Evolutionary conservation across 2,888 invertebrate species (phyloP).

Genomic region (Pachydiplax longipennis): DNA sequence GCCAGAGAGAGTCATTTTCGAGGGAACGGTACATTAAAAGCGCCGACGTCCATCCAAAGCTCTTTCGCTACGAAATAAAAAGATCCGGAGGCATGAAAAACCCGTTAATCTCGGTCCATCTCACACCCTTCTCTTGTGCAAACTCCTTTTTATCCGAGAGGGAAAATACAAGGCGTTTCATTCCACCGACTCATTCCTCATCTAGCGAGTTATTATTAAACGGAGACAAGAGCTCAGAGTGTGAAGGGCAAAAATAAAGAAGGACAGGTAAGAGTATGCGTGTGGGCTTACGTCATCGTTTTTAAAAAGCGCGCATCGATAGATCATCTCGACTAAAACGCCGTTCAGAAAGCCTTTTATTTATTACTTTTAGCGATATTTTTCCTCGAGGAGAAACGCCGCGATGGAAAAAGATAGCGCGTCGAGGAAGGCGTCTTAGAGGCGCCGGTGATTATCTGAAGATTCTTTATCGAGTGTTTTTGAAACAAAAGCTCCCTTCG

Average conservation of each 20-base stretch:
- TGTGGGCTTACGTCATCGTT: not conserved
- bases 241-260: not conserved
- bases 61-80: not conserved
- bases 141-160: not conserved
- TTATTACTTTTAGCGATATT: too few relatives aligned
- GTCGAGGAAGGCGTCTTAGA: not conserved
- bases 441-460: not conserved
- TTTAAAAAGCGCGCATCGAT: not conserved
- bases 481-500: not conserved
- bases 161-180: not conserved
- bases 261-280: not conserved
- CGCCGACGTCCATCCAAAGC: not conserved
- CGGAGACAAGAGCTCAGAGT: not conserved
- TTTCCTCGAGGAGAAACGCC: not conserved
- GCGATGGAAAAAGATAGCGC: not conserved
- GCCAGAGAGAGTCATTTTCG: not conserved
- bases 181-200: not conserved
- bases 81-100: not conserved
- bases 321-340: not conserved
- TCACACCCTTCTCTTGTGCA: not conserved
- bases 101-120: not conserved
- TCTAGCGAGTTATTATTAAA: not conserved
- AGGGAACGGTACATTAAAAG: not conserved
- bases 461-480: not conserved
- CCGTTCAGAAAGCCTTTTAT: not conserved